These are phyloP conservation scores for Malthinus seriepunctatus DNA, from an alignment of 2,888 invertebrate genomes.

Conservation along the genomic window DNA sequence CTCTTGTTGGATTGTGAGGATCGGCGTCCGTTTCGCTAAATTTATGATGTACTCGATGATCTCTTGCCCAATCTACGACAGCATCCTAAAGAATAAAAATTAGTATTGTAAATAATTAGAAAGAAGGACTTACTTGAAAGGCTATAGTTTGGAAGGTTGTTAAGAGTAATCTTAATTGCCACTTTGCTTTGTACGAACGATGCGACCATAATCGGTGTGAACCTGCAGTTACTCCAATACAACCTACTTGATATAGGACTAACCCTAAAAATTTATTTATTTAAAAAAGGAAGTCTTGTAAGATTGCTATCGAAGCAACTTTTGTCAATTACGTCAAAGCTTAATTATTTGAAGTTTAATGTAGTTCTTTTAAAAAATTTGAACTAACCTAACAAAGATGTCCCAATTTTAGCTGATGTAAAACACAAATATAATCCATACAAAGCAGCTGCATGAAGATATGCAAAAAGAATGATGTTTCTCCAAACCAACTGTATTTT, in stretches of 20 bases:
- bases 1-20: slow-evolving; percentile 88
- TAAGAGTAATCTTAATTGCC: slow-evolving; percentile 81
- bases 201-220: slow-evolving; percentile 97
- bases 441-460: slow-evolving; percentile 74
- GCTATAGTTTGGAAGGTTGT: slow-evolving; percentile 85
- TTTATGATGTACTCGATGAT: slow-evolving; percentile 88
- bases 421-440: slow-evolving; percentile 76
- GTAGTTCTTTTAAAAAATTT: not conserved
- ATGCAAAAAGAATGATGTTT: slow-evolving; percentile 77
- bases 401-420: slow-evolving; percentile 74
- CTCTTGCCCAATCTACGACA: slow-evolving; percentile 77
- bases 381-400: slow-evolving; percentile 71
- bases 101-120: not conserved
- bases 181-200: slow-evolving; percentile 92
- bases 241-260: slow-evolving; percentile 74
- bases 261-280: slow-evolving; percentile 59
- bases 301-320: too few relatives aligned
- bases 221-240: slow-evolving; percentile 94
- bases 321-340: not conserved
- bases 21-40: slow-evolving; percentile 92
- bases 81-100: slow-evolving; percentile 60
- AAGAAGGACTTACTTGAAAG: slow-evolving; percentile 63
- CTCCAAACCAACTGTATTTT: slow-evolving; percentile 75
- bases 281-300: too few relatives aligned
- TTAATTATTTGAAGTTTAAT: too few relatives aligned